Base-by-base conservation (phyloP, 2,797 vertebrate genomes). In the Protonibea diacanthus region DNA sequence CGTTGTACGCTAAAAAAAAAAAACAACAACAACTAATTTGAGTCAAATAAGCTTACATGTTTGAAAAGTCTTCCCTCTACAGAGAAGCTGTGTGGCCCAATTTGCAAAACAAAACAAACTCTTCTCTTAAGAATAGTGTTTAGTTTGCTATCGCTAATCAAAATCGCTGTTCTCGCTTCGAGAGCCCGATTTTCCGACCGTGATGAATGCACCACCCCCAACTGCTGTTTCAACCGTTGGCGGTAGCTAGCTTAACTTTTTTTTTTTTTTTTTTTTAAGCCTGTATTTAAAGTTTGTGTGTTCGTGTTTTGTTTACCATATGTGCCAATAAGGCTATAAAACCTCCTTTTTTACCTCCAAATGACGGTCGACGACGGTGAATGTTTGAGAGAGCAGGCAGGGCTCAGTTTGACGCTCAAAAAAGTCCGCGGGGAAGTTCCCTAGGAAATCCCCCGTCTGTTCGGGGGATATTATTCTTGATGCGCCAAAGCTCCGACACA, bases 361-460 rank as follows among this genome's bases (percentile, higher is more conserved):
- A 64, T 75, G 80, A 74, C 52, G 57, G 76, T 62, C 52, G 66
- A 53, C 55, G 64, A 53, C 63, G 27, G 20, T 69, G 74, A 72
- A 15, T 47, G 47, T 85, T 68, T 79, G 47, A 82, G 65, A 70
- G 65, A 70, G 76, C 74, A 83, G 63, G 23, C 80, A 29, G 65
- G 42, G 58, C 76, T 90, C 84, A 81, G 83, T 86, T 91, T 90
- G 91, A 92, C 91, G 81, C 65, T 86, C 33, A 77, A 91, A 94
- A 94, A 94, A 94, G 48, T 94, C 86, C 93, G 85, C 73, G 92
- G 92, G 93, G 92, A 94, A 93, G 92, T 94, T 93, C 93, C 93
- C 92, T 62, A 91, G 93, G 93, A 94, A 94, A 94, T 94, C 92
- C 93, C 93, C 92, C 38, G 42, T 58, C 69, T 6, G 61, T 47